These are phyloP conservation scores for Aelia acuminata DNA, from an alignment of 2,888 invertebrate genomes.

Conservation along the genomic window DNA sequence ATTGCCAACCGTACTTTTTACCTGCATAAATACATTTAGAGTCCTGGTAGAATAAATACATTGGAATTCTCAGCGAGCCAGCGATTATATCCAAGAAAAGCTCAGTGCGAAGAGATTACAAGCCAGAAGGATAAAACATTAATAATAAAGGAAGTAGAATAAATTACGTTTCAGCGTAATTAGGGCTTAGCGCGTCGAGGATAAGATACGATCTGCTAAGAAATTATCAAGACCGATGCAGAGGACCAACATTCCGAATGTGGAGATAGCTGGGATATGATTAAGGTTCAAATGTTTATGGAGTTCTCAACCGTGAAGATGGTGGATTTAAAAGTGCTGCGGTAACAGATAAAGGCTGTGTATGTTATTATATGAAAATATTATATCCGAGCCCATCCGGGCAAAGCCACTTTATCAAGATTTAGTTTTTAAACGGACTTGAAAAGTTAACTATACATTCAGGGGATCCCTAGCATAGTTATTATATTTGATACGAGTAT, in stretches of 20 bases:
- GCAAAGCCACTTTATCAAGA: conserved; percentile 11
- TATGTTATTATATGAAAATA: conserved; percentile 33
- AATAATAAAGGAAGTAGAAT: conserved; percentile 11
- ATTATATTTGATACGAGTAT: background rate
- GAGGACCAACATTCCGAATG: background rate
- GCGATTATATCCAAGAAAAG: background rate
- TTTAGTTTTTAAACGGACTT: background rate
- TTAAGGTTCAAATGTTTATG: background rate
- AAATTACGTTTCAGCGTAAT: background rate
- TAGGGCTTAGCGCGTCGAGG: background rate
- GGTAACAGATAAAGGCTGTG: background rate
- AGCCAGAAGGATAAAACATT: background rate
- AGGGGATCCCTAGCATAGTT: background rate
- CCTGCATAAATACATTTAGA: background rate
- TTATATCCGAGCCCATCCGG: conserved; percentile 8
- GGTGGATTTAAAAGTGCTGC: background rate
- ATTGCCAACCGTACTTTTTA: no score
- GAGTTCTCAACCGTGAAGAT: conserved; percentile 4
- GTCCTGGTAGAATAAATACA: background rate
- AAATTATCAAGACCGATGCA: conserved; percentile 1
- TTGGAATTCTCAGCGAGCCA: background rate
- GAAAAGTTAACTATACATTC: background rate
- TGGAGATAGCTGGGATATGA: background rate
- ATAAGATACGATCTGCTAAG: background rate
- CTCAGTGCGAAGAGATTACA: background rate